phyloP scores from a whole-genome alignment of 2,113 vertebrate genomes.

The Chelonoidis abingdonii region DNA sequence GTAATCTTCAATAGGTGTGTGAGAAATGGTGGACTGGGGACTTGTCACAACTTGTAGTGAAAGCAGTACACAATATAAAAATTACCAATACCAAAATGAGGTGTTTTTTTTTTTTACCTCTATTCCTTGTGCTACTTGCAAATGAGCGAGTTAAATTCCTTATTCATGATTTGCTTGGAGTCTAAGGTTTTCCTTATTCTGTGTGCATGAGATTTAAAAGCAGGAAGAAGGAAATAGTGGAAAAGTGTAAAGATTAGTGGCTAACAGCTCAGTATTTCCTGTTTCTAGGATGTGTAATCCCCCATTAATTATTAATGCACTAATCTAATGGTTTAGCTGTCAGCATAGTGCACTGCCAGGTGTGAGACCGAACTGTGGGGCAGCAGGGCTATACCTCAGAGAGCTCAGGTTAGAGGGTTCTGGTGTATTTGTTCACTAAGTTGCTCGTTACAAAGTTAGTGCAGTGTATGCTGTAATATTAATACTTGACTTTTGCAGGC shows the following conservation, averaged over 20 bases:
- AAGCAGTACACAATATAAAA: not conserved
- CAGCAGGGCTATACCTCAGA: not conserved
- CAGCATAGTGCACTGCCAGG: not conserved
- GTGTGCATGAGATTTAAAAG: not conserved
- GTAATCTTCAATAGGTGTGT: not conserved
- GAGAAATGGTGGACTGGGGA: slow-evolving; percentile 36
- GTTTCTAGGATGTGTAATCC: not conserved
- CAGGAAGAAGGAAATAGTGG: not conserved
- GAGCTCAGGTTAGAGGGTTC: not conserved
- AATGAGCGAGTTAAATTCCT: slow-evolving; percentile 48
- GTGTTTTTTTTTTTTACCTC: not conserved
- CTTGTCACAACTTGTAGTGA: slow-evolving; percentile 35
- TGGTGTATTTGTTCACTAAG: not conserved
- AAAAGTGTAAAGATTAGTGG: not conserved
- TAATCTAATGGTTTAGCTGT: not conserved
- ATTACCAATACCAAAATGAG: not conserved
- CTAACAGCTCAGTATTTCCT: not conserved
- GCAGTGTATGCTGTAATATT: fast-evolving
- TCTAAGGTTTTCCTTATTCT: not conserved
- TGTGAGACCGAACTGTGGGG: not conserved
- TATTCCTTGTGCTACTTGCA: not conserved
- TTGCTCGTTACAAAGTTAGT: not conserved
- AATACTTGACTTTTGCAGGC: not conserved
- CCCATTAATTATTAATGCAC: not conserved
- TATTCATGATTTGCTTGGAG: slow-evolving; percentile 9